Percentiles rank a stretch among this genome's conserved stretches.
phyloP scores from a whole-genome alignment of 2,797 vertebrate species.

The Pelobates cultripes region DNA sequence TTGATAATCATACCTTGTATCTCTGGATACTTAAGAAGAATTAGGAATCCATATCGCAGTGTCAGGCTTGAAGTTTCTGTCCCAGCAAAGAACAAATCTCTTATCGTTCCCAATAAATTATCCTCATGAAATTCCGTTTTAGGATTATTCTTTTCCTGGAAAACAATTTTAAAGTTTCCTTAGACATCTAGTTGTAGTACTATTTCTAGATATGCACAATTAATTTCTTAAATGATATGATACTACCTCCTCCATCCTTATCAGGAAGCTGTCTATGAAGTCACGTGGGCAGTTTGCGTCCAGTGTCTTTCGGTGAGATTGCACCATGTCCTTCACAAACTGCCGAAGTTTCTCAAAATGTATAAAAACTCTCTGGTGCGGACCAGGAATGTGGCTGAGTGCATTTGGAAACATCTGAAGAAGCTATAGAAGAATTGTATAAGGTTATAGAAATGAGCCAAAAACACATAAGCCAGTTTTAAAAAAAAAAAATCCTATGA shows the following conservation, averaged over 20 bases:
- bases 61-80: slow-evolving; percentile 53
- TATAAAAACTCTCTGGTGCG: slow-evolving; percentile 69
- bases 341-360: slow-evolving; percentile 66
- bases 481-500: too few relatives aligned
- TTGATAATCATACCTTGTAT: slow-evolving; percentile 13
- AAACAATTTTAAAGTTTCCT: background rate
- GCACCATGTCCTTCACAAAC: slow-evolving; percentile 61
- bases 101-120: slow-evolving; percentile 42
- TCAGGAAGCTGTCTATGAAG: slow-evolving; percentile 29
- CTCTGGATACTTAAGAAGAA: slow-evolving; percentile 56
- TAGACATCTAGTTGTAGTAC: background rate
- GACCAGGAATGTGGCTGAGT: slow-evolving; percentile 72
- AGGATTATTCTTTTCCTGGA: slow-evolving; percentile 23
- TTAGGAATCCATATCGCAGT: slow-evolving; percentile 52
- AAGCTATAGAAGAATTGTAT: slow-evolving; percentile 60
- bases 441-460: too few relatives aligned
- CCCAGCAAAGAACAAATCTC: slow-evolving; percentile 56
- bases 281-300: slow-evolving; percentile 17
- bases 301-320: slow-evolving; percentile 1
- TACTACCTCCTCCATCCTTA: slow-evolving; percentile 26
- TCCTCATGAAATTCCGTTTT: slow-evolving; percentile 55
- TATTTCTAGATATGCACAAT: background rate
- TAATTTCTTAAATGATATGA: background rate
- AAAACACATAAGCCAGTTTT: too few relatives aligned
- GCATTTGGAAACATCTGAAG: slow-evolving; percentile 70